These are phyloP conservation scores for Scaptomyza cyrtandrae DNA, from an alignment of 2,888 invertebrate species.

Conservation along the genomic window DNA sequence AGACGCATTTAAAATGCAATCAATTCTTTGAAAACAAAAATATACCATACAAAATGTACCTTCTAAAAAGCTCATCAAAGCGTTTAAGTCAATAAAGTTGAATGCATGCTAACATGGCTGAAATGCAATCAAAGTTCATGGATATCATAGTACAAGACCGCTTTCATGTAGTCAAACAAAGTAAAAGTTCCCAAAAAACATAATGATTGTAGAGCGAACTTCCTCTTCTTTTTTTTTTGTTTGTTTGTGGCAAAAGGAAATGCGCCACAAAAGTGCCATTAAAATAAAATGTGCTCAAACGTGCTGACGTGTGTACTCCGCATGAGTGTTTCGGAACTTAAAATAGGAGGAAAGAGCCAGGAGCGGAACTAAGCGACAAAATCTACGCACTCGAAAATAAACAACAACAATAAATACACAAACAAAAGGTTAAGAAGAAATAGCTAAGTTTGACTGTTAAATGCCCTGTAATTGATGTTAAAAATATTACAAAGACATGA, in stretches of 20 bases:
- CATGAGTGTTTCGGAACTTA: background rate
- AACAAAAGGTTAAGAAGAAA: background rate
- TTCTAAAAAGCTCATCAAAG: background rate
- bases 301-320: conserved; percentile 52
- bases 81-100: background rate
- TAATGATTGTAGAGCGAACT: conserved; percentile 22
- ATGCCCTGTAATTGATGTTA: background rate
- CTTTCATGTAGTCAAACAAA: background rate
- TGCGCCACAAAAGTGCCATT: conserved; percentile 71
- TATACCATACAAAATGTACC: background rate
- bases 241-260: conserved; percentile 47
- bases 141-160: background rate
- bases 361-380: conserved; percentile 15
- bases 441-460: background rate
- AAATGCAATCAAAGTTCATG: conserved; percentile 7
- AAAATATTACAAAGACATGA: too few relatives aligned
- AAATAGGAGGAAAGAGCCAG: conserved; percentile 8
- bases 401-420: conserved; percentile 20
- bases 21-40: background rate
- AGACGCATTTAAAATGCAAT: background rate
- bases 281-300: conserved; percentile 76
- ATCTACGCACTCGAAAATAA: conserved; percentile 56
- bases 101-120: conserved; percentile 13
- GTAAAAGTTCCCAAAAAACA: conserved; percentile 5
- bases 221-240: background rate